Conservation (phyloP, 2,888 invertebrate species). For the Caenorhabditis plicata region DNA sequence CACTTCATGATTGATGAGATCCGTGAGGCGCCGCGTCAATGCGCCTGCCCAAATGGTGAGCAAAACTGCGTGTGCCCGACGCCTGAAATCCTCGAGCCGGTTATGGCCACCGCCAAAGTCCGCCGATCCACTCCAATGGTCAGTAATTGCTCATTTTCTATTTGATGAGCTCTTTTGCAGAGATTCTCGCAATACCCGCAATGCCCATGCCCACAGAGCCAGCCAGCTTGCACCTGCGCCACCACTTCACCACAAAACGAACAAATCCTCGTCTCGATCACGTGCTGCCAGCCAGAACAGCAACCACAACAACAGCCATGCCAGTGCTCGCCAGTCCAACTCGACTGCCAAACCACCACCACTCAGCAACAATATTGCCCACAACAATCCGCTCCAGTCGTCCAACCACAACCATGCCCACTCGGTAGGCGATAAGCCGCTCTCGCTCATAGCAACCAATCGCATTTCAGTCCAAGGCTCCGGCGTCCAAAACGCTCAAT, state of each 20-base stretch:
- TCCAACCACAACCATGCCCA: slow-evolving; percentile 64
- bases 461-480: slow-evolving; percentile 57
- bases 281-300: slow-evolving; percentile 42
- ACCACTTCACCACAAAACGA: slow-evolving; percentile 44
- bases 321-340: slow-evolving; percentile 30
- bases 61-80: slow-evolving; percentile 58
- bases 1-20: slow-evolving; percentile 58
- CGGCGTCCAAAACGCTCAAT: slow-evolving; percentile 60
- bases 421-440: slow-evolving; percentile 36
- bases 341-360: slow-evolving; percentile 60
- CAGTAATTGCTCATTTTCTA: no score
- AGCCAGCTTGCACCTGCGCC: slow-evolving; percentile 50
- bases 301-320: slow-evolving; percentile 31
- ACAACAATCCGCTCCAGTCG: slow-evolving; percentile 49
- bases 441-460: background rate
- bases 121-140: slow-evolving; percentile 42
- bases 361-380: slow-evolving; percentile 64
- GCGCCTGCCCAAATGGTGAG: slow-evolving; percentile 61
- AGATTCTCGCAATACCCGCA: slow-evolving; percentile 50
- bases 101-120: slow-evolving; percentile 36
- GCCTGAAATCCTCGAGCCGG: slow-evolving; percentile 62
- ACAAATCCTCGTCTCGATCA: slow-evolving; percentile 47
- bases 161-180: slow-evolving; percentile 6
- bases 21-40: slow-evolving; percentile 57
- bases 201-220: slow-evolving; percentile 52